Base-by-base conservation (phyloP, 2,888 invertebrate species). In the Harmothoe impar region DNA sequence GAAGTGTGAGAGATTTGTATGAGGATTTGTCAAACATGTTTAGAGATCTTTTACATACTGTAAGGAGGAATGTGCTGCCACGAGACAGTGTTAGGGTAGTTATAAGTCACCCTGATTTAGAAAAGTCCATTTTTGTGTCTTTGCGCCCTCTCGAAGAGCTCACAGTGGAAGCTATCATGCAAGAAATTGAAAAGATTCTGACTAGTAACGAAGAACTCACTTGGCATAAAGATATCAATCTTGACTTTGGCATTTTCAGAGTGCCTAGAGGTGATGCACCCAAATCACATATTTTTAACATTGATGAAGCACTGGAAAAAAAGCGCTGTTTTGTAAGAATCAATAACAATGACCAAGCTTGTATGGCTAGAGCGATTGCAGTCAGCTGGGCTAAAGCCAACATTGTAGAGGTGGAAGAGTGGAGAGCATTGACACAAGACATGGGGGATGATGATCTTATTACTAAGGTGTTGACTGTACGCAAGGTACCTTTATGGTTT, bases 201-300 rank as follows among this genome's bases (percentile, higher is more conserved):
- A 62, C 62, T 20, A 62, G 62, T 62, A 3, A 62, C 20, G 62
- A 62, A 20, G 62, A 62, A n/a, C 62, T 62, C 3, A 62, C 1
- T 3, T n/a, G 20, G n/a, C 23, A n/a, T n/a, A n/a, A 62, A n/a
- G 62, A 15, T 20, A 62, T 62, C 23, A 62, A 3, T n/a, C 3
- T 62, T 62, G 62, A 62, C n/a, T 62, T 62, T 62, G 62, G 62
- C 20, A 62, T 62, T 62, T n/a, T 62, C 7, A 62, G n/a, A n/a
- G 7, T 62, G 15, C 62, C 62, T n/a, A 3, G 62, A 12, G 62
- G 23, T 5, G 62, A 1, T 62, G 43, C 43, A 3, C 43, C 43
- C 43, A 43, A 43, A 43, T 43, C 10, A 7, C 10, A 43, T 43
- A 43, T 43, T 43, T 7, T 10, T 43, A 43, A 43, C 10, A 10